Evolutionary conservation across 2,113 vertebrate genomes (phyloP).

Genomic region (Limnothrissa miodon): DNA sequence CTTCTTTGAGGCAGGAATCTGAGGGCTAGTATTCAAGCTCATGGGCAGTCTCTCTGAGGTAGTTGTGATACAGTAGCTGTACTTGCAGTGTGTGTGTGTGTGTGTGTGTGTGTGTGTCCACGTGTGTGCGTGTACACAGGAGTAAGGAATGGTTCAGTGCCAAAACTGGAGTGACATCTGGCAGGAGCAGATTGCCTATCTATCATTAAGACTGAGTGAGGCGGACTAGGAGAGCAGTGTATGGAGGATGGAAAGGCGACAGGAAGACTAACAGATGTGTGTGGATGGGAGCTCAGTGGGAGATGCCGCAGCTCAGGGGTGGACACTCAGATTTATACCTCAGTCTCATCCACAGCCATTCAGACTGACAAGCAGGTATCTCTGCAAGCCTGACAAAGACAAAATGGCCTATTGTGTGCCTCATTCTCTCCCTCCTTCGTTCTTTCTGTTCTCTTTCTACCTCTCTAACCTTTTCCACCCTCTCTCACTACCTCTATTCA

Average conservation of each 20-base stretch:
- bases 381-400: too few species aligned
- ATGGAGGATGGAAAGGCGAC: background rate
- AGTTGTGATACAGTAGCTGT: too few species aligned
- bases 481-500: too few species aligned
- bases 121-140: background rate
- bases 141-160: background rate
- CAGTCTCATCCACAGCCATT: too few species aligned
- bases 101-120: too few species aligned
- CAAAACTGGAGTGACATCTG: background rate
- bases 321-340: too few species aligned
- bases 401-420: background rate
- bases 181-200: background rate
- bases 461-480: background rate
- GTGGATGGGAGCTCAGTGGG: too few species aligned
- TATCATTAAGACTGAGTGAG: background rate
- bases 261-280: background rate
- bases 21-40: background rate
- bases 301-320: too few species aligned
- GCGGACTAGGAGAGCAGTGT: background rate
- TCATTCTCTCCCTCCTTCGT: background rate
- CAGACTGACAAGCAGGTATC: too few species aligned
- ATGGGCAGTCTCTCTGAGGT: background rate
- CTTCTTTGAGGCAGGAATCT: background rate
- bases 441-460: background rate
- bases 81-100: background rate